Conservation (phyloP, 1,140 invertebrate genomes). For the Drosophila baimaii region DNA sequence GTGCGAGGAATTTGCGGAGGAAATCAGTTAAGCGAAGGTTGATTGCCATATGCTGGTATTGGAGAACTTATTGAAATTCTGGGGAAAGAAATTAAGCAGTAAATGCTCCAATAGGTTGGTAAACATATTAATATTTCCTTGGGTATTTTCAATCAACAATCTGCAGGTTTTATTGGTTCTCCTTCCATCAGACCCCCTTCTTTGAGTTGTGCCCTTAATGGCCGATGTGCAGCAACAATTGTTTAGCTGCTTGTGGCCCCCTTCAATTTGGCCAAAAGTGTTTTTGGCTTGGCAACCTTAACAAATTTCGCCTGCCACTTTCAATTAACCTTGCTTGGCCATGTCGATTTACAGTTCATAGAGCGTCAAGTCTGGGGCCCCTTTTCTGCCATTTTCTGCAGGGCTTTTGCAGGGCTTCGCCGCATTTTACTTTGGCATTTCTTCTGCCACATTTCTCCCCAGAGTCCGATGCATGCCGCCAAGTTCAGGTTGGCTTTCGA, state of each 20-base stretch:
- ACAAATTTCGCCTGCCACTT: slow-evolving; percentile 36
- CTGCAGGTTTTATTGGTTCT: not conserved
- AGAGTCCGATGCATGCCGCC: slow-evolving; percentile 12
- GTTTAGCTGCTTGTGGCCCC: slow-evolving; percentile 2
- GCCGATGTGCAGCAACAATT: slow-evolving; percentile 16
- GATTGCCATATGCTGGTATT: not conserved
- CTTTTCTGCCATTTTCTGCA: not conserved
- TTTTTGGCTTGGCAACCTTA: slow-evolving; percentile 25
- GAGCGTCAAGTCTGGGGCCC: slow-evolving; percentile 34
- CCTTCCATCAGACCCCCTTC: not conserved
- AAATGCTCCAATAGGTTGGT: no score
- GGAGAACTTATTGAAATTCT: not conserved
- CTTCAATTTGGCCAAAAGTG: slow-evolving; percentile 11
- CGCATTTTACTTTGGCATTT: slow-evolving; percentile 29
- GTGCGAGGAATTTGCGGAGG: not conserved
- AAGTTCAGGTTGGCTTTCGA: slow-evolving; percentile 54
- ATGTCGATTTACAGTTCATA: slow-evolving; percentile 56
- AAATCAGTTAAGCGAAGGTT: slow-evolving; percentile 9
- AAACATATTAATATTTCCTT: no score
- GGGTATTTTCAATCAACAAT: not conserved
- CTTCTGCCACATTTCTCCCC: slow-evolving; percentile 33
- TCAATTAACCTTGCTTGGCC: slow-evolving; percentile 68
- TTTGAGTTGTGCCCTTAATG: slow-evolving; percentile 1
- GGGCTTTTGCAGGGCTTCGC: slow-evolving; percentile 59
- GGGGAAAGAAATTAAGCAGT: not conserved